Base-by-base conservation (phyloP, 2,797 vertebrate genomes). In the Hybognathus amarus region DNA sequence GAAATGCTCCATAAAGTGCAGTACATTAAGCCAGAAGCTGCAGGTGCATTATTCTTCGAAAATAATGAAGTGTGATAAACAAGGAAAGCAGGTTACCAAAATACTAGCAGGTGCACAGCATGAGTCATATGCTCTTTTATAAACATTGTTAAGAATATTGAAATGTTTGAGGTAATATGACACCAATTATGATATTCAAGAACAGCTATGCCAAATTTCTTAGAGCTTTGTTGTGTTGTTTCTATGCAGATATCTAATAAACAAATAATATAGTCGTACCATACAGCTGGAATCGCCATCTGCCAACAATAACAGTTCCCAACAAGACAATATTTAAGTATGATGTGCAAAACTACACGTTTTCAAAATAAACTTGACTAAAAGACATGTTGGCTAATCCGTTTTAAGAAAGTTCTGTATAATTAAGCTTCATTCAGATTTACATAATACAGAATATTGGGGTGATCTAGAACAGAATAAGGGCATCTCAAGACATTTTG, bases 41-140 rank as follows among this genome's bases (percentile, higher is more conserved):
- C 82, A 83, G 82, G 38, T 77, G 82, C 1, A 13, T 61, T 50
- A 77, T 83, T 77, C 27, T 77, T 50, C 2, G 4, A 61, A 83
- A 54, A 59, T 61, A 83, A 77, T 69, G 27, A 77, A 77, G 64
- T 77, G 82, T 77, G 74, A 68, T 83, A 64, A 83, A 75, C 52
- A 66, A 40, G 52, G 52, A 38, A 67, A 40, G 71, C 71, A 77
- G 74, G 82, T 69, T 59, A 38, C 74, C 74, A 70, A 83, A 83
- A 83, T 77, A 59, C 74, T 69, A 45, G 82, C 82, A 83, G 74
- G 66, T 83, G 82, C 82, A 70, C 74, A 45, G 74, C 52, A 24
- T 83, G 80, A 75, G 12, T 82, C 70, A 42, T 7, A n/a, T 38
- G 20, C 52, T 69, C 66, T 77, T 77, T 83, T 50, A 70, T 69